phyloP scores from a whole-genome alignment of 30 jellyfish, hydroid and myxozoan genomes.

The Rhopilema esculentum region DNA sequence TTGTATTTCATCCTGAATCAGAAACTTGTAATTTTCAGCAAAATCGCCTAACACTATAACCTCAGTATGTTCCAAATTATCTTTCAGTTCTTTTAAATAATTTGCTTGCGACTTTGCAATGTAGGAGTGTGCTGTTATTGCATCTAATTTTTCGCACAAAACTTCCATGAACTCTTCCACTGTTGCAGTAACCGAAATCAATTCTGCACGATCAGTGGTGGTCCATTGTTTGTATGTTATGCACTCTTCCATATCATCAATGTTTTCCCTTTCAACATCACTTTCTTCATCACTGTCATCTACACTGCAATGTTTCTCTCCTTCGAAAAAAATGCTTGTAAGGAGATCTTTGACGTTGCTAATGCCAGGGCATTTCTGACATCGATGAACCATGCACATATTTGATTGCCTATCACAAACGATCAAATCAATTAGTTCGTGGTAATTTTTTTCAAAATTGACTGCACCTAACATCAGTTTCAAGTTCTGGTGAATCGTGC shows the following conservation, averaged over 20 bases:
- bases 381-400: slow-evolving; percentile 78
- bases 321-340: background rate
- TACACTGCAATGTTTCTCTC: background rate
- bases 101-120: slow-evolving; percentile 25
- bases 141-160: slow-evolving; percentile 4
- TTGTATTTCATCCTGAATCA: slow-evolving; percentile 26
- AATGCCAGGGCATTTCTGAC: slow-evolving; percentile 64
- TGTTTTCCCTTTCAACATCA: background rate
- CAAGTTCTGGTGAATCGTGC: slow-evolving; percentile 74
- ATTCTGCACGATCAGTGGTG: slow-evolving; percentile 27
- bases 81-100: slow-evolving; percentile 15
- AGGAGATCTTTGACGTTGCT: background rate
- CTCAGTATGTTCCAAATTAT: background rate
- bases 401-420: slow-evolving; percentile 59
- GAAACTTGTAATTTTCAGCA: slow-evolving; percentile 14
- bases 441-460: slow-evolving; percentile 21
- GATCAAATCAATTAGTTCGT: slow-evolving; percentile 49
- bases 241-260: background rate
- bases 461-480: slow-evolving; percentile 47
- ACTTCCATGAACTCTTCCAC: slow-evolving; percentile 7
- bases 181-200: slow-evolving; percentile 5
- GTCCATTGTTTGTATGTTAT: slow-evolving; percentile 30
- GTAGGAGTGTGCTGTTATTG: slow-evolving; percentile 17
- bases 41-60: slow-evolving; percentile 12
- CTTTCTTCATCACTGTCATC: background rate